Conservation (phyloP, 1,140 invertebrate species). For the Aphelenchoides besseyi region DNA sequence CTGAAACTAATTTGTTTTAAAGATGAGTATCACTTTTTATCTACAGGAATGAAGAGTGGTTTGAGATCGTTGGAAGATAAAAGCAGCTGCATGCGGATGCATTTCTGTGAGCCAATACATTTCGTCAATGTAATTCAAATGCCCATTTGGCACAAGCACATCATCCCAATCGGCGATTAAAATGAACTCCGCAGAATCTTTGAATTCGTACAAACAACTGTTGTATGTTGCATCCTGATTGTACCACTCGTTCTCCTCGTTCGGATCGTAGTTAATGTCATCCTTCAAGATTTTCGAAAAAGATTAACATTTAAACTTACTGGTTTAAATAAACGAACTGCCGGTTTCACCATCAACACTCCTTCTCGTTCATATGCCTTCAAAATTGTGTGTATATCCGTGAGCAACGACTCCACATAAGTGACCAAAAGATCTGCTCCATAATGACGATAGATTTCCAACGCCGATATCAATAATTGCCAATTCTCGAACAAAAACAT, state of each 20-base stretch:
- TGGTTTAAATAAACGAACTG: constrained; percentile 26
- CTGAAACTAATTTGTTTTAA: constrained; percentile 8
- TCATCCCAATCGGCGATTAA: constrained; percentile 30
- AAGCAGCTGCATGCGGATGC: constrained; percentile 21
- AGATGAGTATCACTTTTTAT: not conserved
- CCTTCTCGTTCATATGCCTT: constrained; percentile 35
- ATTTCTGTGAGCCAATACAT: constrained; percentile 28
- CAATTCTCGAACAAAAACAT: constrained; percentile 43
- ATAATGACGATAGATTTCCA: constrained; percentile 38
- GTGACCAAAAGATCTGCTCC: constrained; percentile 35
- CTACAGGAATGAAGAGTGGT: constrained; percentile 21
- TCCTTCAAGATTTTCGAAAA: constrained; percentile 22
- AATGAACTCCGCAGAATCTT: constrained; percentile 26
- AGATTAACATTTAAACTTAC: constrained; percentile 27
- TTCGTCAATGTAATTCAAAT: constrained; percentile 21
- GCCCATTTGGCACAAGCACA: constrained; percentile 13
- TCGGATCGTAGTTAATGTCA: constrained; percentile 38
- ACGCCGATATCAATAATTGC: constrained; percentile 31
- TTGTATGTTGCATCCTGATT: constrained; percentile 35
- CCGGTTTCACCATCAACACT: constrained; percentile 29
- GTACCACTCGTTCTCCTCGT: constrained; percentile 35
- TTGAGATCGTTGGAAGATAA: constrained; percentile 30
- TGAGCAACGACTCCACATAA: constrained; percentile 26
- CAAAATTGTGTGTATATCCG: constrained; percentile 25
- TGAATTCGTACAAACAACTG: constrained; percentile 27